A percentile compares a stretch with the other conserved stretches of the same genome.
Conservation (phyloP, 2,113 vertebrate species). For the Mesitornis unicolor region DNA sequence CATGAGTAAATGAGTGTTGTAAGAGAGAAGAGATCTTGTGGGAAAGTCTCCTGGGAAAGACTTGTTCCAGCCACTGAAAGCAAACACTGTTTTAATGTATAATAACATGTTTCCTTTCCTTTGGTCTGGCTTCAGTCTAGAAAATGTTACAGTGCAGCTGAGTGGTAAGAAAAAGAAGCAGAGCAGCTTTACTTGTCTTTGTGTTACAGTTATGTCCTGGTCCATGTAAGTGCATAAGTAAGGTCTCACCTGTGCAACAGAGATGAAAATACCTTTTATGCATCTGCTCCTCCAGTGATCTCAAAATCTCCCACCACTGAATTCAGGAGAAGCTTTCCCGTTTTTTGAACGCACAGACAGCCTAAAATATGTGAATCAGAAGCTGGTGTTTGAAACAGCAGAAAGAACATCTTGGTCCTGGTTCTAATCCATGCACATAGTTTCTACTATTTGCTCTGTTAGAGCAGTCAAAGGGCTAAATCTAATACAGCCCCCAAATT, state of each 20-base stretch:
- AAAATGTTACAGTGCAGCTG: not conserved
- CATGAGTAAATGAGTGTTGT: not conserved
- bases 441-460: not conserved
- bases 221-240: not conserved
- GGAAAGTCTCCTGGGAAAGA: not conserved
- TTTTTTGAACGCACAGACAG: not conserved
- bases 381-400: not conserved
- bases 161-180: not conserved
- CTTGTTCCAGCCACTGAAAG: not conserved
- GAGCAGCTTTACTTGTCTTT: not conserved
- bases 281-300: not conserved
- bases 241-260: not conserved
- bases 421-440: not conserved
- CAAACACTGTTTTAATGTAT: conserved; percentile 11
- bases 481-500: not conserved
- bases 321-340: not conserved
- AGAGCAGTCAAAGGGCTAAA: not conserved
- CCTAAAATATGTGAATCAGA: not conserved
- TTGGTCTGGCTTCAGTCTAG: not conserved
- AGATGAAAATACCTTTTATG: not conserved
- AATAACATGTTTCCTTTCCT: not conserved
- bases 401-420: rapidly evolving
- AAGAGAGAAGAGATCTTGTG: not conserved
- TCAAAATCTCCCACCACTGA: not conserved
- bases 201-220: not conserved